A percentile compares a stretch with the other conserved stretches of the same genome.
Conservation (phyloP, 2,797 vertebrate species). For the Calcarius lapponicus region DNA sequence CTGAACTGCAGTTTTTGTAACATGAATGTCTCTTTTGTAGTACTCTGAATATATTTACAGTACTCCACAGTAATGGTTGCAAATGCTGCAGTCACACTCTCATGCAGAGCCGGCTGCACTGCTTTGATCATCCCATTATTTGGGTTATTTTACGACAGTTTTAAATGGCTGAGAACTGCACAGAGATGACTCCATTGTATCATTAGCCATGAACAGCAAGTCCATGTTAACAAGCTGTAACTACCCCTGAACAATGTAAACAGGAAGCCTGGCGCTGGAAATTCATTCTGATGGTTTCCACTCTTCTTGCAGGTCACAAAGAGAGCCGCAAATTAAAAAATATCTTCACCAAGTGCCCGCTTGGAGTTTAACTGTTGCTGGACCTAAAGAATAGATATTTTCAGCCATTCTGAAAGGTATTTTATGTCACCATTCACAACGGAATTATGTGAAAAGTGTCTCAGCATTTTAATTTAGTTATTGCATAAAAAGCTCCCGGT, state of each 20-base stretch:
- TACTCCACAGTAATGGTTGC: neutral
- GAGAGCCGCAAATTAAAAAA: neutral
- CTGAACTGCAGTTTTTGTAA: neutral
- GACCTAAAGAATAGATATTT: neutral
- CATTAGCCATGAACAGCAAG: conserved; percentile 23
- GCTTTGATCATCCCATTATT: conserved; percentile 52
- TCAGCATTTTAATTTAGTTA: neutral
- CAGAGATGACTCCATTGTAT: neutral
- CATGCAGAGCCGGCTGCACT: neutral
- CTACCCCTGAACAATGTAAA: neutral
- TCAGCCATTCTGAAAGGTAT: neutral
- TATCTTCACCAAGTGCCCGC: neutral
- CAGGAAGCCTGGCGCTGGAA: conserved; percentile 29
- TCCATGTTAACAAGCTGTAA: neutral
- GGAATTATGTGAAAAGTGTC: neutral
- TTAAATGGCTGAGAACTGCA: conserved; percentile 1
- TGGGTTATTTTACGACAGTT: neutral
- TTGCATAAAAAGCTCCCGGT: neutral
- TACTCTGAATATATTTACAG: neutral
- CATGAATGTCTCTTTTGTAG: neutral
- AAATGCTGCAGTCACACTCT: neutral
- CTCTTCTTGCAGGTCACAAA: neutral
- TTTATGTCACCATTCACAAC: neutral
- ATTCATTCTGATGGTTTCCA: conserved; percentile 4
- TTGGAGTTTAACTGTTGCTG: neutral